A percentile compares a stretch with the other conserved stretches of the same genome.
These are phyloP conservation scores for Spondyliosoma cantharus DNA, from an alignment of 2,797 vertebrate species.

Conservation along the genomic window DNA sequence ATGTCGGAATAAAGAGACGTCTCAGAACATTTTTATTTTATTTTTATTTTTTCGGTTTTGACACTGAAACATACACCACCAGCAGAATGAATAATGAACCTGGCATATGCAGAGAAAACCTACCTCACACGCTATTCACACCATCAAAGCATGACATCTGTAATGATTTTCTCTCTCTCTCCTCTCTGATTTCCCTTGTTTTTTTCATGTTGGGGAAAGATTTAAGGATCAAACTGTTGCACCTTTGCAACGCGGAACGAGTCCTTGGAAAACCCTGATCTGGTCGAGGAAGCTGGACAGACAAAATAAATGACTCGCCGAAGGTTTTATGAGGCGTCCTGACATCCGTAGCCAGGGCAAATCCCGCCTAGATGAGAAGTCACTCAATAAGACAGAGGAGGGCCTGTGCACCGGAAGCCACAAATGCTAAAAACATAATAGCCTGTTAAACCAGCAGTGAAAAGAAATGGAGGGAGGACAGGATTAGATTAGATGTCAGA, in stretches of 20 bases:
- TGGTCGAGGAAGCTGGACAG: slow-evolving; percentile 23
- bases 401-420: slow-evolving; percentile 48
- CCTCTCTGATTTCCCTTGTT: background rate
- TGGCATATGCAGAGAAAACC: slow-evolving; percentile 20
- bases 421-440: slow-evolving; percentile 74
- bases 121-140: slow-evolving; percentile 15
- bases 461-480: slow-evolving; percentile 70
- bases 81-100: slow-evolving; percentile 50
- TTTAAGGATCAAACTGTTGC: slow-evolving; percentile 21
- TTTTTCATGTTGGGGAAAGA: background rate
- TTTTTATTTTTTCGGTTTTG: slow-evolving; percentile 42
- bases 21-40: slow-evolving; percentile 41
- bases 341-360: slow-evolving; percentile 53
- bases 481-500: slow-evolving; percentile 75
- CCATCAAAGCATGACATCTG: background rate
- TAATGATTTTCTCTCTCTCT: background rate
- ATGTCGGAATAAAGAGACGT: slow-evolving; percentile 62
- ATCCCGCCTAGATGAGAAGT: slow-evolving; percentile 52
- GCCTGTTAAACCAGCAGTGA: slow-evolving; percentile 76
- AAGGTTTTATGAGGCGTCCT: slow-evolving; percentile 70
- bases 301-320: slow-evolving; percentile 59
- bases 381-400: slow-evolving; percentile 58
- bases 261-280: slow-evolving; percentile 52
- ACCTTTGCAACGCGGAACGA: slow-evolving; percentile 11
- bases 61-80: slow-evolving; percentile 41